Base-by-base conservation (phyloP, 2,797 vertebrate species). In the Typhlichthys eigenmanni region DNA sequence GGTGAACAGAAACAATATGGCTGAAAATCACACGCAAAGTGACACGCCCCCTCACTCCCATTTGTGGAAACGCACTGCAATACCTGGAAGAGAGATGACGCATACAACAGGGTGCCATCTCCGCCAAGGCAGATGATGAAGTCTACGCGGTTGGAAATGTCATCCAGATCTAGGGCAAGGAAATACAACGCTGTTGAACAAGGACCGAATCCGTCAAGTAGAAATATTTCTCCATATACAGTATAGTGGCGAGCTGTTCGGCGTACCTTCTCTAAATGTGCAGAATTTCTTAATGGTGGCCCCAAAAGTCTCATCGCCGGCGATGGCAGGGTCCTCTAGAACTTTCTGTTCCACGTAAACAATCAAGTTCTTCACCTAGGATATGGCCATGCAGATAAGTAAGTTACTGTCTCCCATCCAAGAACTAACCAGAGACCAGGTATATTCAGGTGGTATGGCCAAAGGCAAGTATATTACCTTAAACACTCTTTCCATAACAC, bases 341-440 rank as follows among this genome's bases (percentile, higher is more conserved):
- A 98, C 95, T 34, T 98, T 98, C 71, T 95, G 96, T 74, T 99
- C 97, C 78, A 99, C 95, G 5, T 98, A 99, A 70, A 99, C 96
- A 19, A 98, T 93, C 96, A 98, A 94, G 70, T 92, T 92, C 80
- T 97, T 98, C 67, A 93, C 91, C 96, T 95, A 71, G 34, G 58
- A 57, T 64, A 1, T 56, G 57, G 24, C 34, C 0, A 1, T 55
- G 5, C 65, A 24, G 19, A 3, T 4, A 53, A 11, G 51, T 1
- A n/a, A n/a, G 11, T 13, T 47, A 34, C 34, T 34, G 34, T 7
- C 19, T 19, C 19, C 19, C 19, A 19, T 19, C 19, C 19, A 2
- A 19, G 19, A 19, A 19, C 19, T 19, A 19, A 19, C 19, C 19
- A 19, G 19, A 19, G 19, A 19, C 49, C n/a, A 34, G 34, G 34